Percentiles rank a stretch among this genome's conserved stretches.
These are phyloP conservation scores for Poecilia latipinna DNA, from an alignment of 2,113 vertebrate genomes.

Conservation along the genomic window DNA sequence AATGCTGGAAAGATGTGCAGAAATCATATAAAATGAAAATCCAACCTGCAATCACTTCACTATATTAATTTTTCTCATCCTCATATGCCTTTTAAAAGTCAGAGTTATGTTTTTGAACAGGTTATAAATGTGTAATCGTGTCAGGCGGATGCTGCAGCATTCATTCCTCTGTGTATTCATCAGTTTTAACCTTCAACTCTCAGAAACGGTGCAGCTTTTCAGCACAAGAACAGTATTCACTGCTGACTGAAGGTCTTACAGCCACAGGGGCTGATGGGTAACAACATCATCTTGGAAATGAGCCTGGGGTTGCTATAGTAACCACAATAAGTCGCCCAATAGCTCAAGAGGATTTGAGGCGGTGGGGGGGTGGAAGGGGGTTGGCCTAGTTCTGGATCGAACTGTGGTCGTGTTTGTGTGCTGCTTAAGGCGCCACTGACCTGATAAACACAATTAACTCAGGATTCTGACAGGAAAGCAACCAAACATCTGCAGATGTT, in stretches of 20 bases:
- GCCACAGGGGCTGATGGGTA: constrained; percentile 43
- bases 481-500: constrained; percentile 11
- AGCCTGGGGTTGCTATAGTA: constrained; percentile 60
- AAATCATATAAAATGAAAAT: neutral
- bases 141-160: neutral
- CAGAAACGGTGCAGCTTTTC: neutral
- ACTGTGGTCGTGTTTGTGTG: constrained; percentile 11
- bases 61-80: neutral
- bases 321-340: constrained; percentile 41
- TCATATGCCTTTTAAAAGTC: neutral
- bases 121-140: neutral
- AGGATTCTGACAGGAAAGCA: constrained; percentile 7
- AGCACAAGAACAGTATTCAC: neutral
- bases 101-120: neutral
- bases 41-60: neutral
- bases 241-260: constrained; percentile 10
- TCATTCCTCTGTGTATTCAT: neutral
- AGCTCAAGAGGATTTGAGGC: constrained; percentile 52
- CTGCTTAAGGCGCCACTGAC: constrained; percentile 52
- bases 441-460: constrained; percentile 59
- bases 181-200: neutral
- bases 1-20: neutral
- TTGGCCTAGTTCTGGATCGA: constrained; percentile 60
- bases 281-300: constrained; percentile 46
- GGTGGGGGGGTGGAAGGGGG: neutral